Base-by-base conservation (phyloP, 2,888 invertebrate genomes). In the Deilephila elpenor region DNA sequence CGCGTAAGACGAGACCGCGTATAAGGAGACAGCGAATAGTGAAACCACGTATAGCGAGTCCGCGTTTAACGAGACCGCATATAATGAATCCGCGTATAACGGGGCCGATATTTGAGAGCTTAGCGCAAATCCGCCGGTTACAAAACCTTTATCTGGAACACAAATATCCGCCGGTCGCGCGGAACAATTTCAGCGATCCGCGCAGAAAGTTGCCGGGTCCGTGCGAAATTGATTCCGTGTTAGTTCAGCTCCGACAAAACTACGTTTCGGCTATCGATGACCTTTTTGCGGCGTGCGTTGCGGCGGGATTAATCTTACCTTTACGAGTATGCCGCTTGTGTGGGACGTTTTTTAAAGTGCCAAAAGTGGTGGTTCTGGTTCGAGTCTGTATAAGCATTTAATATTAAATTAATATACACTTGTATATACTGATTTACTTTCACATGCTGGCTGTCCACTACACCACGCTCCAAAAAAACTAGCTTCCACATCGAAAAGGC, bases 221-320 rank as follows among this genome's bases (percentile, higher is more conserved):
- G 67, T 25, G 17, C 25, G 25, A 67, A 74, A 73, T 74, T 74
- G 53, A 67, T 67, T 73, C 67, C 44, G 6, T 51, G 67, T 67
- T 67, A 51, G 67, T 64, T 44, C 44, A 37, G 64, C 44, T 44
- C 64, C 1, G 14, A 62, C 62, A n/a, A 62, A 62, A 67, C 44
- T 51, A 25, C 51, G 67, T 14, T 67, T 67, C 25, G 17, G n/a
- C 34, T 19, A 25, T 25, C 44, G 44, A 67, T 51, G 14, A 67
- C 14, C 44, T 51, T 67, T 51, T 51, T n/a, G 14, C 25, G 25
- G 44, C 32, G 67, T 14, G 37, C 64, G 25, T 67, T 0, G 51
- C 17, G 20, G 25, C 3, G 51, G 37, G 51, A 44, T 44, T 44
- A 44, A 44, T 44, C 44, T 44, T 44, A 44, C 44, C 44, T 44